A percentile compares a stretch with the other conserved stretches of the same genome.
These are phyloP conservation scores for Ommatoiulus sabulosus DNA, from an alignment of 2,888 invertebrate species.

Conservation along the genomic window DNA sequence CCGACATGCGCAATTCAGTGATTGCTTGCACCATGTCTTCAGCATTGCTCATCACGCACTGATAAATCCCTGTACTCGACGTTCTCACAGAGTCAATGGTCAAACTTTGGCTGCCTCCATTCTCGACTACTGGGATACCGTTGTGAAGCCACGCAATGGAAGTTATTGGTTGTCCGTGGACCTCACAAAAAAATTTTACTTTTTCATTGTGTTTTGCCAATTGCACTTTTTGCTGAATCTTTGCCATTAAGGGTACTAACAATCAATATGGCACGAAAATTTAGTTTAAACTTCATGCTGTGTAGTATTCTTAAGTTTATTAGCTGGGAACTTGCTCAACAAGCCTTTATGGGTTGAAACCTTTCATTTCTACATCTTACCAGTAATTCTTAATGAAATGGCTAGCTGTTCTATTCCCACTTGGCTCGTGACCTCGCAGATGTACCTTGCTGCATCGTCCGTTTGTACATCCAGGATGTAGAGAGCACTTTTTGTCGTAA, in stretches of 20 bases:
- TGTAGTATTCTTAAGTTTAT: background rate
- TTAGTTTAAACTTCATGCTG: background rate
- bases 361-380: conserved; percentile 63
- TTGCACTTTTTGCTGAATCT: conserved; percentile 55
- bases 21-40: conserved; percentile 59
- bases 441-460: conserved; percentile 24
- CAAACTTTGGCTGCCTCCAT: conserved; percentile 60
- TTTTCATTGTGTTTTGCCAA: conserved; percentile 65
- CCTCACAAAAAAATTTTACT: conserved; percentile 65
- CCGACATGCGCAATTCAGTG: conserved; percentile 58
- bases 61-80: conserved; percentile 67
- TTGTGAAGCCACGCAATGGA: conserved; percentile 93
- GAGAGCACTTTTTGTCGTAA: background rate
- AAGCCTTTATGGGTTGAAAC: background rate
- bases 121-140: conserved; percentile 77
- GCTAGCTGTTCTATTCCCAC: conserved; percentile 42
- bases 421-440: conserved; percentile 40
- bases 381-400: conserved; percentile 38
- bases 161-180: conserved; percentile 79
- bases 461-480: background rate
- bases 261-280: background rate
- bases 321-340: background rate
- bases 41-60: conserved; percentile 64
- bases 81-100: conserved; percentile 61
- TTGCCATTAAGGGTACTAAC: conserved; percentile 51